Percentiles rank a stretch among this genome's conserved stretches.
phyloP scores from a whole-genome alignment of 2,888 invertebrate genomes.

The Autographa pulchrina region DNA sequence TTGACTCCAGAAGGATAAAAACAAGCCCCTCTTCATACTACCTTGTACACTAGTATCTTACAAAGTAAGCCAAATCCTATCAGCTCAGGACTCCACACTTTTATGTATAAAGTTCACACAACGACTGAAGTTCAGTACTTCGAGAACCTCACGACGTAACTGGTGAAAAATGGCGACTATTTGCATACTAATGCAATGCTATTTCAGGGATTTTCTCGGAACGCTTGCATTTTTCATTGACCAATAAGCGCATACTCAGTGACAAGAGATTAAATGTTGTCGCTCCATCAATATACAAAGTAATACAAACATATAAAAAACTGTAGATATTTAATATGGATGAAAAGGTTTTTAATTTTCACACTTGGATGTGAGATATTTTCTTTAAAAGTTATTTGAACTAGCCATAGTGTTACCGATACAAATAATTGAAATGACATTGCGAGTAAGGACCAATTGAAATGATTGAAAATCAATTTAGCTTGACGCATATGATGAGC shows the following conservation, averaged over 20 bases:
- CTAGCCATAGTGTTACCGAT: background rate
- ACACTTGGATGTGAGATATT: background rate
- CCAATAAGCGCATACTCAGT: constrained; percentile 9
- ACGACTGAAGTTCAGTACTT: constrained; percentile 62
- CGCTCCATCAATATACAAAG: too few species aligned
- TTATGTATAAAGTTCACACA: constrained; percentile 70
- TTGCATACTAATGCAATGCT: constrained; percentile 56
- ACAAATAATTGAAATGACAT: background rate
- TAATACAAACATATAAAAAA: too few species aligned
- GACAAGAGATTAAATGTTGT: background rate
- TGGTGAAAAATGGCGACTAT: constrained; percentile 59
- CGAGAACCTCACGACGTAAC: constrained; percentile 47
- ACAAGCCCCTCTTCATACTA: background rate
- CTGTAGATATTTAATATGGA: too few species aligned
- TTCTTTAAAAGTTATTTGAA: background rate
- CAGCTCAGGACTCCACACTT: constrained; percentile 59
- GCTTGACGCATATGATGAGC: too few species aligned
- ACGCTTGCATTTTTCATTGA: constrained; percentile 14
- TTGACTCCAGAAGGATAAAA: background rate
- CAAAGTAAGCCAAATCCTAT: constrained; percentile 55
- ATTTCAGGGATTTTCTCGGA: constrained; percentile 6
- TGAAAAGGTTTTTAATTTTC: background rate
- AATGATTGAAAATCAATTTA: too few species aligned
- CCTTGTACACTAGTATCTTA: background rate
- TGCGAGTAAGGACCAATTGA: too few species aligned